Evolutionary conservation across 2,797 vertebrate species (phyloP), one percentile per base, ranked within the genome.

Genomic region (Triplophysa yarkandensis): DNA sequence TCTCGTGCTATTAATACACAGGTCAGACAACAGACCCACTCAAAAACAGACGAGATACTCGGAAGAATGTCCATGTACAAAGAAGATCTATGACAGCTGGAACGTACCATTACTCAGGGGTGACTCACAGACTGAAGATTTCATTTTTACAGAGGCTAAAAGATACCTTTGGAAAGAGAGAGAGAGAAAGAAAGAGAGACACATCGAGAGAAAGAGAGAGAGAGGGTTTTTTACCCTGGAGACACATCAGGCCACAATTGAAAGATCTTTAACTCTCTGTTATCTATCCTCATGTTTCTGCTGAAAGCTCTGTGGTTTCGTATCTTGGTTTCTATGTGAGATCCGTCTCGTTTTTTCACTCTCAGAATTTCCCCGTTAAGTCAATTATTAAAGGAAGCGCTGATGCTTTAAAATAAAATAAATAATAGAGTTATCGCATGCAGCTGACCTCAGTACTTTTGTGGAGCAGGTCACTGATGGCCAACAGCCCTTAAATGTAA

Each of bases 1-100:
- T 84, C 77, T 81, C 81, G 80, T 76, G 76, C 74, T 76, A 90
- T 88, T 86, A 87, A n/a, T 87, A 88, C 86, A 83, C 79, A 81
- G 86, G 86, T 86, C 78, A 63, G 73, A 4, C 55, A 77, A 77
- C 81, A 85, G 83, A 85, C 87, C 85, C 84, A 82, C 80, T 78
- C 46, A 55, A 64, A 64, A 32, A 41, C 13, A 43, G 9, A 52
- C 21, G 6, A 21, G 58, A 61, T 32, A 10, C 10, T 14, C 19
- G 1, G 34, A 62, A 39, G 21, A 21, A 62, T 25, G 19, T 28
- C 32, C 4, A 11, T n/a, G n/a, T 48, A 41, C 39, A 30, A 27
- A 54, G 43, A 36, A 5, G 3, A 39, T 62, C 43, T 19, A 50
- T 6, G 30, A 27, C 10, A 48, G 57, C 41, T 36, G 17, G 23